Conservation (phyloP, 2,113 vertebrate species). For the Pachypanchax playfairii region DNA sequence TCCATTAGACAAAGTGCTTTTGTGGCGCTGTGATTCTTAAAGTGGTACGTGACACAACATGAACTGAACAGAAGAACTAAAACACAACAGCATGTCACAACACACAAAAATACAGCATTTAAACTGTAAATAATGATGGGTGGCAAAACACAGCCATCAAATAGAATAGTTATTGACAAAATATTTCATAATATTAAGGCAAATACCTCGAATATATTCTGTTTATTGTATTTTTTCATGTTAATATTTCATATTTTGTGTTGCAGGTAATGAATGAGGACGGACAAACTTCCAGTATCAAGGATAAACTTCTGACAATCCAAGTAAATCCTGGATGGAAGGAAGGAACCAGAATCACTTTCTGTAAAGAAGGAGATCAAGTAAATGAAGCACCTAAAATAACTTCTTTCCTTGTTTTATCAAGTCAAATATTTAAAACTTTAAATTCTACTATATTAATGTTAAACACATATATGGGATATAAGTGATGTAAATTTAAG, state of each 20-base stretch:
- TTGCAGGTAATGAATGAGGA: constrained; percentile 93
- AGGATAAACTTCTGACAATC: constrained; percentile 92
- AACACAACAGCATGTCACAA: neutral
- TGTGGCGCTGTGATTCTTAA: neutral
- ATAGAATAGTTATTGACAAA: neutral
- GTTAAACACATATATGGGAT: no score
- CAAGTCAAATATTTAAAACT: no score
- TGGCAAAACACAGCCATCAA: neutral
- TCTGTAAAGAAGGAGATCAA: constrained; percentile 93
- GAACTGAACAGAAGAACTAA: neutral
- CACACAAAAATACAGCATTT: neutral
- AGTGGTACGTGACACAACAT: no score
- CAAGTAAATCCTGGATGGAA: constrained; percentile 89
- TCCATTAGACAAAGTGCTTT: neutral
- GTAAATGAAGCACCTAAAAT: constrained; percentile 70
- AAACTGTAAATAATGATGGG: neutral
- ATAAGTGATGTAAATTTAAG: no score
- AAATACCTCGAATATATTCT: neutral
- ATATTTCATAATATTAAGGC: neutral
- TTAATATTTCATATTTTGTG: neutral
- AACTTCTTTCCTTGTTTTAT: no score
- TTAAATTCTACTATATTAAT: no score
- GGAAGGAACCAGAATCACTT: constrained; percentile 87
- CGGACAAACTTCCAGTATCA: constrained; percentile 86
- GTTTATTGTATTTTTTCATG: neutral